phyloP scores from a whole-genome alignment of 2,888 invertebrate species.

The Loripinus fragilis region DNA sequence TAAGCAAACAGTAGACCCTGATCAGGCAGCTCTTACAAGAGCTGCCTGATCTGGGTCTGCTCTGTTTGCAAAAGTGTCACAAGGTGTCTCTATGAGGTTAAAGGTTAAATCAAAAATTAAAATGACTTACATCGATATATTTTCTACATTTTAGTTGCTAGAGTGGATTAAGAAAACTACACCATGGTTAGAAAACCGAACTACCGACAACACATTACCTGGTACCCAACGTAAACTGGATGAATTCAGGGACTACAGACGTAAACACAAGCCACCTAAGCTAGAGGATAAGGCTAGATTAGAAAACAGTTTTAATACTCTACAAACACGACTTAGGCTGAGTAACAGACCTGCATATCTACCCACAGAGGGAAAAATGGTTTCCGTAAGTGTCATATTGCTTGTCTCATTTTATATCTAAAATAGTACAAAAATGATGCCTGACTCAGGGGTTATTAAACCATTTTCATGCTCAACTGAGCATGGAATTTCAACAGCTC shows the following conservation, averaged over 20 bases:
- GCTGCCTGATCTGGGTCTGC: too few relatives aligned
- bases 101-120: too few relatives aligned
- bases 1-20: too few relatives aligned
- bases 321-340: slow-evolving; percentile 98
- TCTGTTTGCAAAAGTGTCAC: too few relatives aligned
- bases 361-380: slow-evolving; percentile 99
- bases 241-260: slow-evolving; percentile 99
- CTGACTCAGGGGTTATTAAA: too few relatives aligned
- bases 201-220: slow-evolving; percentile 98
- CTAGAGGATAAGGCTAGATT: slow-evolving; percentile 99
- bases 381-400: slow-evolving; percentile 90
- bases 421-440: too few relatives aligned
- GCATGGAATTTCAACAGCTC: too few relatives aligned
- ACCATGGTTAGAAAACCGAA: slow-evolving; percentile 87
- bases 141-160: slow-evolving; percentile 88
- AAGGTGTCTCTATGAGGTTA: too few relatives aligned
- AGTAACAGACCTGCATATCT: slow-evolving; percentile 99
- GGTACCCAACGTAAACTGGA: slow-evolving; percentile 99
- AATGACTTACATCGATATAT: too few relatives aligned
- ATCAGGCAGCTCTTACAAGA: too few relatives aligned
- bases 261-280: slow-evolving; percentile 99
- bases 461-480: too few relatives aligned
- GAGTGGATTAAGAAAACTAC: slow-evolving; percentile 99
- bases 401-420: too few relatives aligned
- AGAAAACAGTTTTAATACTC: slow-evolving; percentile 99